Conservation (phyloP, 2,888 invertebrate genomes). For the Aleiodes leptofemur region DNA sequence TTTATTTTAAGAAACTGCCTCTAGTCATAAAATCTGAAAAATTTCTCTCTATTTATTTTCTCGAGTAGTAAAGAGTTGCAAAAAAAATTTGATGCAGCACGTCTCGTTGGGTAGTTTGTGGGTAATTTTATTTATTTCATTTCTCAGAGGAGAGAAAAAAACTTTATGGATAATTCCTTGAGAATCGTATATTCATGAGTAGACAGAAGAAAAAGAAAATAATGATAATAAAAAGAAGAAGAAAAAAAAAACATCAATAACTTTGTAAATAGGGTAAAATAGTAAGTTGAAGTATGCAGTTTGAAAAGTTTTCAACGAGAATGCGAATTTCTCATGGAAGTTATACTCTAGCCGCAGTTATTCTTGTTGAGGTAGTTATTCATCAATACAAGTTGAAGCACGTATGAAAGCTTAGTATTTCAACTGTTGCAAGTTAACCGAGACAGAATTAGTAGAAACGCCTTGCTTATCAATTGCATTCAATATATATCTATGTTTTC, state of each 20-base stretch:
- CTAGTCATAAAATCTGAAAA: no score
- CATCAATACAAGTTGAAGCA: constrained; percentile 2
- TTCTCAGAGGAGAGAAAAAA: neutral
- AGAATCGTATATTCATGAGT: constrained; percentile 41
- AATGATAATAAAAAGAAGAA: neutral
- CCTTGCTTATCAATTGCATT: constrained; percentile 19
- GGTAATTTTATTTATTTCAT: neutral
- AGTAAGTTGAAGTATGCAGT: constrained; percentile 41
- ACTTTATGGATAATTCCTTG: constrained; percentile 40
- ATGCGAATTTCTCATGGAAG: constrained; percentile 35
- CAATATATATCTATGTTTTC: constrained; percentile 8
- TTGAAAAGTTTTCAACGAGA: constrained; percentile 39
- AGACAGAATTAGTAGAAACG: constrained; percentile 15
- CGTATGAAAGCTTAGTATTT: constrained; percentile 9
- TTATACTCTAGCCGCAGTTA: constrained; percentile 25
- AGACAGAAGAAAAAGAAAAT: no score
- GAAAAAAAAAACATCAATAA: constrained; percentile 22
- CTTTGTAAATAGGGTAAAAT: neutral
- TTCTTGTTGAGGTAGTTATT: constrained; percentile 11
- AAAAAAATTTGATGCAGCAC: neutral
- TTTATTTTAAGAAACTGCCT: no score
- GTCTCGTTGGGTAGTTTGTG: neutral
- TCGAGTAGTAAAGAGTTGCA: no score
- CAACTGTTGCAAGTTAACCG: constrained; percentile 14
- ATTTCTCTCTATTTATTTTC: no score